phyloP scores from a whole-genome alignment of 2,797 vertebrate species.

The Todus mexicanus region DNA sequence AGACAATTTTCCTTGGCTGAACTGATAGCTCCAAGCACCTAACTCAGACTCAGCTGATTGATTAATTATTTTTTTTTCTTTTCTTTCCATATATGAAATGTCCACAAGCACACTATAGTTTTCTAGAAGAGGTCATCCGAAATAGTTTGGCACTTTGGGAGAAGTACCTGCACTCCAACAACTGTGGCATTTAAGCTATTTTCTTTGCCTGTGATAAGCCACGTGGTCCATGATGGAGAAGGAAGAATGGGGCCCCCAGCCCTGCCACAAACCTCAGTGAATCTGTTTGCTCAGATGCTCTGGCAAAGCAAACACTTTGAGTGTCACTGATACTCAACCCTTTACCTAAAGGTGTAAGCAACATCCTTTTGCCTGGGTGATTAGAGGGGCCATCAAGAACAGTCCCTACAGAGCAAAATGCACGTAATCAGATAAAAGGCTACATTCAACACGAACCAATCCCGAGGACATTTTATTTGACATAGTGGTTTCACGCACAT shows the following conservation, averaged over 20 bases:
- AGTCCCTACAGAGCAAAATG: neutral
- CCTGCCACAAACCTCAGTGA: neutral
- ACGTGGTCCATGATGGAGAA: neutral
- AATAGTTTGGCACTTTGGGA: neutral
- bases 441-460: neutral
- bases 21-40: neutral
- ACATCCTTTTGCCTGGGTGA: neutral
- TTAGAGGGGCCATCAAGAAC: neutral
- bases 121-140: neutral
- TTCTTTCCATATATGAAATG: neutral
- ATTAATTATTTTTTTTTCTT: neutral
- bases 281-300: neutral
- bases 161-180: neutral
- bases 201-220: neutral
- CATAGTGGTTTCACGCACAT: neutral
- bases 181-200: neutral
- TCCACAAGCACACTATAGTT: neutral
- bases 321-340: too few relatives aligned
- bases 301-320: neutral
- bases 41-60: neutral
- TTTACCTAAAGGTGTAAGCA: neutral
- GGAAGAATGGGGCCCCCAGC: neutral
- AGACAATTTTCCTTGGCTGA: neutral
- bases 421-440: neutral
- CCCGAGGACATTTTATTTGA: neutral